Base-by-base conservation (phyloP, 2,888 invertebrate species). In the Camptogramma bilineatum region DNA sequence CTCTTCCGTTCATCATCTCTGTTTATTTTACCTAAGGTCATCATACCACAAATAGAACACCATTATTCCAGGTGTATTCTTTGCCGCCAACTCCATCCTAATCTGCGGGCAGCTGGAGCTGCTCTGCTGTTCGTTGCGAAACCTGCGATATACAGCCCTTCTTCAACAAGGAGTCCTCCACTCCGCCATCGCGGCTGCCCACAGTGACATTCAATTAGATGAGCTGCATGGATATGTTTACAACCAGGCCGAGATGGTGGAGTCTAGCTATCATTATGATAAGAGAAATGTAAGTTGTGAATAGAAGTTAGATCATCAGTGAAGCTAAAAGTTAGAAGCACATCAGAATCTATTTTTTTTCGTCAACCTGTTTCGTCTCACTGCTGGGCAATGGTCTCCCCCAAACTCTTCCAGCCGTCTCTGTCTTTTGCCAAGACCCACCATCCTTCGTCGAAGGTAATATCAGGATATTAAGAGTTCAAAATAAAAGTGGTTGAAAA, bases 71-170 rank as follows among this genome's bases (percentile, higher is more conserved):
- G 92, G 91, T 17, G 90, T 91, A 44, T 88, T 91, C 66, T 91
- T 90, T 73, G 90, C 88, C 0, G 76, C 83, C 0, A 89, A 89
- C 68, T 82, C 90, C 0, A 90, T 91, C 56, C 68, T 92, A 1
- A 80, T 92, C 34, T 92, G 92, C 74, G 92, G 92, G 0, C 92
- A 92, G 73, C 64, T 91, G n/a, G 92, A 92, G 55, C 64, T 92
- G 0, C 64, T 91, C 0, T 91, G 91, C 75, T 92, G 91, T 71
- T 85, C 88, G 34, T 74, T 91, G 0, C 84, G 91, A 39, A 92
- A 92, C 69, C 80, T 74, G 0, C 84, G 90, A 1, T 88, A 82
- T 75, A 87, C 91, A 0, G 91, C 87, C 0, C 70, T 91, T 47
- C 73, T 92, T 44, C 77, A 73, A 50, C 60, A 66, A 1, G 89